A percentile compares a stretch with the other conserved stretches of the same genome.
phyloP scores from a whole-genome alignment of 2,888 invertebrate species.

The Epiblema foenella region DNA sequence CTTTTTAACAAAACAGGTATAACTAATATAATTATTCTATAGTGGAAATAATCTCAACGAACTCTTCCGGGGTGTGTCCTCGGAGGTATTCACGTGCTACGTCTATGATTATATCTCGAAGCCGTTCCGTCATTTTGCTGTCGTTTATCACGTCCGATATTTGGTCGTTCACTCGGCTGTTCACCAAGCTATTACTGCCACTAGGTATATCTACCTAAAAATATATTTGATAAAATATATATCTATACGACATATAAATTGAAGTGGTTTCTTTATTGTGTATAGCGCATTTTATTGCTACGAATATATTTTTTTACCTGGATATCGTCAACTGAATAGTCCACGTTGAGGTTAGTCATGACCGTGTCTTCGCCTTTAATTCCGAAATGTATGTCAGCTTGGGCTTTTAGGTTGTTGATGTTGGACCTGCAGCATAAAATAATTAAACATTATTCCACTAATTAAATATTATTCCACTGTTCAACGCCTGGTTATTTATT shows the following conservation, averaged over 20 bases:
- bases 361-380: slow-evolving; percentile 10
- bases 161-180: neutral
- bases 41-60: slow-evolving; percentile 14
- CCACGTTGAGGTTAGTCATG: slow-evolving; percentile 12
- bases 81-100: neutral
- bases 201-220: slow-evolving; percentile 13
- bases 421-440: slow-evolving; percentile 9
- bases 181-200: slow-evolving; percentile 18
- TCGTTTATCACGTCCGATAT: slow-evolving; percentile 2
- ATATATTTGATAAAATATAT: too few relatives aligned
- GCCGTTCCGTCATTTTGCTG: neutral
- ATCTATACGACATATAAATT: neutral
- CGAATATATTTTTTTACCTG: slow-evolving; percentile 21
- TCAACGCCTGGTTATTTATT: too few relatives aligned
- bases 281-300: neutral
- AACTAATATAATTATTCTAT: neutral
- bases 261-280: neutral
- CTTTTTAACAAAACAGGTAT: neutral
- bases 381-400: slow-evolving; percentile 13
- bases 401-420: slow-evolving; percentile 12
- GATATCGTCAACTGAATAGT: slow-evolving; percentile 11
- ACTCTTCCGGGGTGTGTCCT: slow-evolving; percentile 24
- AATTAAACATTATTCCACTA: too few relatives aligned
- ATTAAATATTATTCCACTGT: too few relatives aligned
- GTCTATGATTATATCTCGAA: slow-evolving; percentile 10